Percentiles rank a stretch among this genome's conserved stretches.
phyloP scores from a whole-genome alignment of 1,140 invertebrate species.

The Frieseomelitta varia region DNA sequence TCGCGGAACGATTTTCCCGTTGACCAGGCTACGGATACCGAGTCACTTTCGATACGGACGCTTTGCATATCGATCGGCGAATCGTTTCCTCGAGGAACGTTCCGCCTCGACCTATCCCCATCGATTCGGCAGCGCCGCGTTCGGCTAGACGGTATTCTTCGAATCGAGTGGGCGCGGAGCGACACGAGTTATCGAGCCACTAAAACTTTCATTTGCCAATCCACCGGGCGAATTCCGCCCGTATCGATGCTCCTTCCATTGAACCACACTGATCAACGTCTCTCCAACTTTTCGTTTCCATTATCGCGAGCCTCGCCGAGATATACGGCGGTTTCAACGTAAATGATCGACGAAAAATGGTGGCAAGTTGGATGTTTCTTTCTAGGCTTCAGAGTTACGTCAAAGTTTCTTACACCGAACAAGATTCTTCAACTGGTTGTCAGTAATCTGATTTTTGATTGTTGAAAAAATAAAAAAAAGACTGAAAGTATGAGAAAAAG shows the following conservation, averaged over 20 bases:
- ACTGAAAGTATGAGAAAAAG: too few species aligned
- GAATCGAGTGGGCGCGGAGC: constrained; percentile 28
- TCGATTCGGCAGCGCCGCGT: not conserved
- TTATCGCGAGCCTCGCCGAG: not conserved
- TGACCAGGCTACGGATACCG: not conserved
- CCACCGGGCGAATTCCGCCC: constrained; percentile 9
- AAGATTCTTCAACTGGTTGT: too few species aligned
- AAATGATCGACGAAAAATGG: not conserved
- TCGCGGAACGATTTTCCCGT: constrained; percentile 14
- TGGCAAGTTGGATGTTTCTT: too few species aligned
- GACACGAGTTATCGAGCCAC: constrained; percentile 32
- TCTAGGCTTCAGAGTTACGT: too few species aligned
- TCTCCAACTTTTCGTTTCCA: not conserved
- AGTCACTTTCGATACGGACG: constrained; percentile 21
- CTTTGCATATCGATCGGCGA: constrained; percentile 23
- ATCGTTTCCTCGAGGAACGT: constrained; percentile 9
- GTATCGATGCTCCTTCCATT: not conserved
- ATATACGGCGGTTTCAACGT: not conserved
- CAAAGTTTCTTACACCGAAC: too few species aligned
- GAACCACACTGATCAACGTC: not conserved
- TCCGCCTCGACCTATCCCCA: not conserved
- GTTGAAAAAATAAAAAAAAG: too few species aligned
- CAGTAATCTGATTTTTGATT: too few species aligned
- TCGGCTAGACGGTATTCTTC: constrained; percentile 17
- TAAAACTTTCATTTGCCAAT: constrained; percentile 50